These are phyloP conservation scores for Cheilosia impressa DNA, from an alignment of 2,888 invertebrate species.

Conservation along the genomic window DNA sequence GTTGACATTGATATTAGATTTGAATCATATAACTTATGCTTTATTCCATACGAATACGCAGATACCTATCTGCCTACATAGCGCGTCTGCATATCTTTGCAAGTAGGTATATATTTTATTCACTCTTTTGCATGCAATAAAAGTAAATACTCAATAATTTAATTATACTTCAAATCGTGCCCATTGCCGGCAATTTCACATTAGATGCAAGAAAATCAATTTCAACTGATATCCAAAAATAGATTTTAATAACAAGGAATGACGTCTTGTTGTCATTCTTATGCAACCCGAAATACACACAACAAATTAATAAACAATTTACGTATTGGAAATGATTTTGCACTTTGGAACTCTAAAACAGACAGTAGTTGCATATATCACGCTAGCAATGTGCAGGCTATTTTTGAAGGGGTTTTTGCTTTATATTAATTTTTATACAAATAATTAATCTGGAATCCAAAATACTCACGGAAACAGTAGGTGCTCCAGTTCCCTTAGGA, in stretches of 20 bases:
- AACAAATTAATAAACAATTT: neutral
- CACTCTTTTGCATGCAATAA: too few relatives aligned
- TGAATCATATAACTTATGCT: too few relatives aligned
- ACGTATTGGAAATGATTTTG: neutral
- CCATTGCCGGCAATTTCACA: too few relatives aligned
- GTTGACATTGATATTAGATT: too few relatives aligned
- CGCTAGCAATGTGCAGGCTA: neutral
- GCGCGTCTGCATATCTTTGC: too few relatives aligned
- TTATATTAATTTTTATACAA: slow-evolving; percentile 5
- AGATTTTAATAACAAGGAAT: neutral
- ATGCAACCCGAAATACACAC: slow-evolving; percentile 1
- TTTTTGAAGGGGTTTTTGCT: slow-evolving; percentile 12
- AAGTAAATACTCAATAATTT: too few relatives aligned
- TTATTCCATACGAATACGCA: too few relatives aligned
- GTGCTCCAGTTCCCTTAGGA: slow-evolving; percentile 46
- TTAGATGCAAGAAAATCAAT: too few relatives aligned
- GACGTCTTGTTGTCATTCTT: slow-evolving; percentile 2
- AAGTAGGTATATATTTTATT: too few relatives aligned
- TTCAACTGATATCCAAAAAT: neutral
- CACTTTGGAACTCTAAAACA: neutral
- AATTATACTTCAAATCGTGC: too few relatives aligned
- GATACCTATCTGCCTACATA: too few relatives aligned
- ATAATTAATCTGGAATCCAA: neutral
- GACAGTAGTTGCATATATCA: neutral
- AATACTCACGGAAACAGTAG: slow-evolving; percentile 61